These are phyloP conservation scores for Pao palembangensis DNA, from an alignment of 2,113 vertebrate genomes.

Conservation along the genomic window DNA sequence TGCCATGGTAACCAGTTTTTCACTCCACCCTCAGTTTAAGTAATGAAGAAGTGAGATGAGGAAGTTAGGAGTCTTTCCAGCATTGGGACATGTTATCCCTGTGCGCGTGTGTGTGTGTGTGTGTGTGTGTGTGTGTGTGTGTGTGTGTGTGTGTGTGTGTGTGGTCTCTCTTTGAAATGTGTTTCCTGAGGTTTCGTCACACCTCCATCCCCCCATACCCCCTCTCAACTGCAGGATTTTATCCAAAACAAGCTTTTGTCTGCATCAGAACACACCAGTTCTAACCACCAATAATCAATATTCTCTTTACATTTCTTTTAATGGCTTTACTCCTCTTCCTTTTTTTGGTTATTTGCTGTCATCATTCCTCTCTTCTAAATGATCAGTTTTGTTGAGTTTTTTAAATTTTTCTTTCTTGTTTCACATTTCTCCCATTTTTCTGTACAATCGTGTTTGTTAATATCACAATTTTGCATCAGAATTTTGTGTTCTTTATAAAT, in stretches of 20 bases:
- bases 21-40: conserved; percentile 6
- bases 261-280: not conserved
- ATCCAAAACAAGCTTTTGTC: conserved; percentile 10
- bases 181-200: conserved; percentile 67
- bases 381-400: too few relatives aligned
- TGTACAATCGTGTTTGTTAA: too few relatives aligned
- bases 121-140: conserved; percentile 15
- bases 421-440: too few relatives aligned
- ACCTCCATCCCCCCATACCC: not conserved
- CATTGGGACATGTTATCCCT: not conserved
- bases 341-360: too few relatives aligned
- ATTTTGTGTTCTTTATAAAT: too few relatives aligned
- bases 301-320: too few relatives aligned
- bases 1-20: conserved; percentile 31
- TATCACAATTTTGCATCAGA: too few relatives aligned
- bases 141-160: conserved; percentile 30
- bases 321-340: too few relatives aligned
- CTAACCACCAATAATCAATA: too few relatives aligned
- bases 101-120: conserved; percentile 4
- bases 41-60: conserved; percentile 55
- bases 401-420: too few relatives aligned
- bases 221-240: conserved; percentile 22
- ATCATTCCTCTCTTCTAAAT: too few relatives aligned
- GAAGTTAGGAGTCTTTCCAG: conserved; percentile 34
- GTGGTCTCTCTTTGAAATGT: conserved; percentile 61